phyloP scores from a whole-genome alignment of 2,888 invertebrate species.

The Serrognathus titanus region DNA sequence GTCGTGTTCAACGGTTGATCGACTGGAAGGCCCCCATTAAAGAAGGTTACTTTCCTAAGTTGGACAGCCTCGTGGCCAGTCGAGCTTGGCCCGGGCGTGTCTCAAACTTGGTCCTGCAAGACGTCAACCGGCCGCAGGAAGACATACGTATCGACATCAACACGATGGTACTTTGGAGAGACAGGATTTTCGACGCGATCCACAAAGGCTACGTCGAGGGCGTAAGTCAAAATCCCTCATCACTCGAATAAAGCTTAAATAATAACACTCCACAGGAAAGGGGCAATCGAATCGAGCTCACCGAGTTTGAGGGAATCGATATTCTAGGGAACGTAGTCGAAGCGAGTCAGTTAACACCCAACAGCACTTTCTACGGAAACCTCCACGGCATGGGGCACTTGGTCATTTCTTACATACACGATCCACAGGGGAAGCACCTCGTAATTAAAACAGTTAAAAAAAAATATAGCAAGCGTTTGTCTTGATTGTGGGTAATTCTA shows the following conservation, averaged over 20 bases:
- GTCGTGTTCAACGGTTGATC: conserved; percentile 59
- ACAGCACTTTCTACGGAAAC: conserved; percentile 70
- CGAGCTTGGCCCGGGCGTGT: conserved; percentile 73
- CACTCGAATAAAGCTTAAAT: neutral
- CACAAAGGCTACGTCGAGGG: conserved; percentile 59
- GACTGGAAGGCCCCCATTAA: conserved; percentile 68
- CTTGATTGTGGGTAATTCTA: conserved; percentile 36
- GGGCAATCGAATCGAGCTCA: conserved; percentile 56
- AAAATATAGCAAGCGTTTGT: neutral
- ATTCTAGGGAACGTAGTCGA: conserved; percentile 77
- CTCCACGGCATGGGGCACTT: conserved; percentile 81
- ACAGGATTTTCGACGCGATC: conserved; percentile 68
- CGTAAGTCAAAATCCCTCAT: conserved; percentile 38
- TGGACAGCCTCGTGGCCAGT: conserved; percentile 74
- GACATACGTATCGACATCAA: conserved; percentile 63
- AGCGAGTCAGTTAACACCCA: conserved; percentile 65
- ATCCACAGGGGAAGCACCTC: conserved; percentile 73
- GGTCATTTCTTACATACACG: conserved; percentile 72
- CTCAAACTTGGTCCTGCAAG: conserved; percentile 53
- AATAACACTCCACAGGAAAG: neutral
- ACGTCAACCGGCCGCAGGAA: conserved; percentile 66
- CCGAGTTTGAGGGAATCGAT: conserved; percentile 71
- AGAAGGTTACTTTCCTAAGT: conserved; percentile 81
- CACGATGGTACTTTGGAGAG: conserved; percentile 72
- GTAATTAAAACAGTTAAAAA: conserved; percentile 44